phyloP scores from a whole-genome alignment of 2,888 invertebrate species.

The Orthosia cruda region DNA sequence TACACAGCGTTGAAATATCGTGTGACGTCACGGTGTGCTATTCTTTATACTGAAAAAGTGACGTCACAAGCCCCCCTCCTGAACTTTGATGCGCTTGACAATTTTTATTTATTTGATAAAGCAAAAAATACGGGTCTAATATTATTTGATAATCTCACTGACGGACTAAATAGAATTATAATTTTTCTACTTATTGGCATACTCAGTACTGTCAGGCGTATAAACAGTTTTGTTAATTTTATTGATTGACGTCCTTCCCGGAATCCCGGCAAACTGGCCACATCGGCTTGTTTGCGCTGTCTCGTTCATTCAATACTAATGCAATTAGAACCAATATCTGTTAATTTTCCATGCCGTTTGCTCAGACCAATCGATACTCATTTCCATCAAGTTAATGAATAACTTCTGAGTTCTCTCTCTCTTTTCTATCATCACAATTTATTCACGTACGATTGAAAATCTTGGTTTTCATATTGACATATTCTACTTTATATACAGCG shows the following conservation, averaged over 20 bases:
- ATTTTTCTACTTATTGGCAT: neutral
- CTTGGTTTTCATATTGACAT: slow-evolving; percentile 4
- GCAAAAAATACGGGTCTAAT: too few species aligned
- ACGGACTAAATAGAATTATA: too few species aligned
- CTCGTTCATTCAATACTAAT: slow-evolving; percentile 40
- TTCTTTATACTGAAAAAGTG: too few species aligned
- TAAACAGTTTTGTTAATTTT: slow-evolving; percentile 14
- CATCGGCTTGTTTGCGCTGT: slow-evolving; percentile 34
- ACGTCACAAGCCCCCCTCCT: too few species aligned
- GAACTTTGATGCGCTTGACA: too few species aligned
- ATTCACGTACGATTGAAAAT: slow-evolving; percentile 12
- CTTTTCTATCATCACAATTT: slow-evolving; percentile 8
- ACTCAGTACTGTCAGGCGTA: neutral
- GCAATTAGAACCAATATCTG: slow-evolving; percentile 45
- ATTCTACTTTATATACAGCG: neutral
- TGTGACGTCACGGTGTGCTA: too few species aligned
- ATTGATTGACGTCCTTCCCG: slow-evolving; percentile 17
- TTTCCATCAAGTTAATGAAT: slow-evolving; percentile 31
- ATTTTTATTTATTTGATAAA: too few species aligned
- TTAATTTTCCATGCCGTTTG: slow-evolving; percentile 41
- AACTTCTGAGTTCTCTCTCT: neutral
- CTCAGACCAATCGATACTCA: slow-evolving; percentile 32
- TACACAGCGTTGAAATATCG: too few species aligned
- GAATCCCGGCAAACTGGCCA: slow-evolving; percentile 5
- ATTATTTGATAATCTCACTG: too few species aligned